phyloP scores from a whole-genome alignment of 2,888 invertebrate genomes.

The Ectemnius cavifrons region DNA sequence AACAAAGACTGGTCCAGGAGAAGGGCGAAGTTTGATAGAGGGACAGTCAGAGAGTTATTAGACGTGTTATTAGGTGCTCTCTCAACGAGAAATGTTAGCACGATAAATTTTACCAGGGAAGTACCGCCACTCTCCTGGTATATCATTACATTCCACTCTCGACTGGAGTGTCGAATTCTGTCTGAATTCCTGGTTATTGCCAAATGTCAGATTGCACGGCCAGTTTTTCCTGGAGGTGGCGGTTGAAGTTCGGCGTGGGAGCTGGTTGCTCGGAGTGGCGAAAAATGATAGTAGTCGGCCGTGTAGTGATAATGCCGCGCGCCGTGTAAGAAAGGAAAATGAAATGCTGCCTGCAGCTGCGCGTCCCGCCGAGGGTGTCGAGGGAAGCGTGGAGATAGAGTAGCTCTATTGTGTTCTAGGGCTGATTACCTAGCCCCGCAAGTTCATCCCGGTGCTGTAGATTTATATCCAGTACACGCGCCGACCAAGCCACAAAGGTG shows the following conservation, averaged over 20 bases:
- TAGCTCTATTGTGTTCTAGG: slow-evolving; percentile 53
- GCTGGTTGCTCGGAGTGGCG: slow-evolving; percentile 35
- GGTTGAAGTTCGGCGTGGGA: background rate
- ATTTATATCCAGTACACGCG: slow-evolving; percentile 46
- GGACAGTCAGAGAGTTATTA: slow-evolving; percentile 20
- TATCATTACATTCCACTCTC: slow-evolving; percentile 39
- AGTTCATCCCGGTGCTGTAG: slow-evolving; percentile 39
- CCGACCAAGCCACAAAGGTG: slow-evolving; percentile 18
- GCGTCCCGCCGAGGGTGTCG: background rate
- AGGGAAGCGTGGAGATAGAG: slow-evolving; percentile 4
- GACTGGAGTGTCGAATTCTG: slow-evolving; percentile 12
- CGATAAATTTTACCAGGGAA: slow-evolving; percentile 42
- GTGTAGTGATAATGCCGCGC: slow-evolving; percentile 51
- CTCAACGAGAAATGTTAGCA: slow-evolving; percentile 31
- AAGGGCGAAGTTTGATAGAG: background rate
- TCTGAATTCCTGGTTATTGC: slow-evolving; percentile 32
- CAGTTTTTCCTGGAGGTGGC: background rate
- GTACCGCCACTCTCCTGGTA: background rate
- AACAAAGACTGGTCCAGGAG: background rate
- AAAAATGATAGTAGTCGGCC: slow-evolving; percentile 51
- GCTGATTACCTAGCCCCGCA: slow-evolving; percentile 47
- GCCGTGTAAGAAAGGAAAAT: slow-evolving; percentile 56
- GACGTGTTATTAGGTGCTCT: slow-evolving; percentile 29
- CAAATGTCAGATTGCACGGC: slow-evolving; percentile 36
- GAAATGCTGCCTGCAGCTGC: slow-evolving; percentile 45